Conservation (phyloP, 2,113 vertebrate genomes). For the Colistium nudipinnis region DNA sequence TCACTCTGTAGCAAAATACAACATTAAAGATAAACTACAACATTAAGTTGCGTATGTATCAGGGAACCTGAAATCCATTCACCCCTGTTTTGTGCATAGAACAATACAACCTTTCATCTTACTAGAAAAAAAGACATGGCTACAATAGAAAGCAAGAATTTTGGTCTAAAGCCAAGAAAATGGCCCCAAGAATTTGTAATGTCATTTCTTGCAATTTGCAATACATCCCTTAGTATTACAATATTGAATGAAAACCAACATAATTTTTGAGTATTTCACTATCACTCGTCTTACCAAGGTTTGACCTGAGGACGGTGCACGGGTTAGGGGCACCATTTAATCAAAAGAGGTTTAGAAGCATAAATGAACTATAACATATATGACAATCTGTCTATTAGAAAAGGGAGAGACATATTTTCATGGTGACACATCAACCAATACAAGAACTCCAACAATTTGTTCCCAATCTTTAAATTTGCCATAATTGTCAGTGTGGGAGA, state of each 20-base stretch:
- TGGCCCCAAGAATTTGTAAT: neutral
- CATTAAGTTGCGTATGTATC: neutral
- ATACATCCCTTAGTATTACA: neutral
- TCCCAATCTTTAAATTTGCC: neutral
- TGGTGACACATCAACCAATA: neutral
- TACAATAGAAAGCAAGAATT: neutral
- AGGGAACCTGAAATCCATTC: neutral
- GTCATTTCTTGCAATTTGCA: too few relatives aligned
- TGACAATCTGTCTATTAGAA: neutral
- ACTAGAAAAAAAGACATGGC: conserved; percentile 10
- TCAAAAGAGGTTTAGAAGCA: neutral
- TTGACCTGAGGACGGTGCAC: too few relatives aligned
- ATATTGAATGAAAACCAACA: neutral
- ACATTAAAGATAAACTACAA: neutral
- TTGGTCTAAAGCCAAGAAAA: neutral
- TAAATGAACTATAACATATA: neutral
- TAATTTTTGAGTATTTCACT: neutral
- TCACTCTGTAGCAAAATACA: neutral
- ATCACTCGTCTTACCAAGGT: too few relatives aligned
- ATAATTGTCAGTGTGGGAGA: neutral
- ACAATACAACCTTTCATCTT: neutral
- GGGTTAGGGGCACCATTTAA: too few relatives aligned
- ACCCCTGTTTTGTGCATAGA: neutral
- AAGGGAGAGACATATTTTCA: neutral
- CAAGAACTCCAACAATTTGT: neutral